Evolutionary conservation across 2,888 invertebrate genomes (phyloP).

Genomic region (Drosophila nr. medialis): DNA sequence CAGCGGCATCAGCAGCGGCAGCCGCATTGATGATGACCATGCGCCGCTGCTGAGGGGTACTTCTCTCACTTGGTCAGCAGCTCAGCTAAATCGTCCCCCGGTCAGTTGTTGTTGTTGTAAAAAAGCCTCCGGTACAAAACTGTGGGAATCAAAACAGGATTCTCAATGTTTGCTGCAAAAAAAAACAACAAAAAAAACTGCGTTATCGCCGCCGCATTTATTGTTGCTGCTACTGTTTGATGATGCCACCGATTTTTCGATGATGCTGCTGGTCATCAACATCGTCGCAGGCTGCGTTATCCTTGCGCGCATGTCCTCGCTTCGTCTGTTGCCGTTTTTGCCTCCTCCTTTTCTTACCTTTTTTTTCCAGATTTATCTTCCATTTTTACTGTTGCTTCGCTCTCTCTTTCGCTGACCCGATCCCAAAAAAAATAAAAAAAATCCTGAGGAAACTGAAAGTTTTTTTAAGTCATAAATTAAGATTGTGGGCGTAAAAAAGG

Average conservation of each 20-base stretch:
- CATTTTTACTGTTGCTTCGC: slow-evolving; percentile 29
- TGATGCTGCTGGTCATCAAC: slow-evolving; percentile 62
- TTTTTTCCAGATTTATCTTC: slow-evolving; percentile 17
- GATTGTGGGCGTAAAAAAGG: slow-evolving; percentile 10
- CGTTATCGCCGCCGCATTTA: slow-evolving; percentile 57
- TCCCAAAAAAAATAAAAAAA: not conserved
- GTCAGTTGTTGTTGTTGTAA: slow-evolving; percentile 53
- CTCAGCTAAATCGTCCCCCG: slow-evolving; percentile 42
- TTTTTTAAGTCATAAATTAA: not conserved
- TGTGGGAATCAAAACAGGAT: slow-evolving; percentile 86
- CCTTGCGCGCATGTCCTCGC: slow-evolving; percentile 57
- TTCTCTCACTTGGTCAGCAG: slow-evolving; percentile 11
- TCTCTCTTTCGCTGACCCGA: slow-evolving; percentile 2
- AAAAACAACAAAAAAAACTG: slow-evolving; percentile 28
- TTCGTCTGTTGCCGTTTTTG: slow-evolving; percentile 9
- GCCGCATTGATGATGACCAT: slow-evolving; percentile 69
- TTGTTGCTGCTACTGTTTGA: slow-evolving; percentile 52
- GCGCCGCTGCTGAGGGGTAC: slow-evolving; percentile 55
- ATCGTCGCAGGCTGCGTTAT: slow-evolving; percentile 45
- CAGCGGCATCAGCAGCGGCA: slow-evolving; percentile 40
- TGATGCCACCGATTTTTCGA: slow-evolving; percentile 68
- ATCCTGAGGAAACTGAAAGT: slow-evolving; percentile 10
- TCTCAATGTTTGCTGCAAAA: slow-evolving; percentile 60
- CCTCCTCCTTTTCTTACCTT: slow-evolving; percentile 2
- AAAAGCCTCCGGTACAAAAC: slow-evolving; percentile 71